phyloP scores from a whole-genome alignment of 2,113 vertebrate genomes.

The Rostratula benghalensis region DNA sequence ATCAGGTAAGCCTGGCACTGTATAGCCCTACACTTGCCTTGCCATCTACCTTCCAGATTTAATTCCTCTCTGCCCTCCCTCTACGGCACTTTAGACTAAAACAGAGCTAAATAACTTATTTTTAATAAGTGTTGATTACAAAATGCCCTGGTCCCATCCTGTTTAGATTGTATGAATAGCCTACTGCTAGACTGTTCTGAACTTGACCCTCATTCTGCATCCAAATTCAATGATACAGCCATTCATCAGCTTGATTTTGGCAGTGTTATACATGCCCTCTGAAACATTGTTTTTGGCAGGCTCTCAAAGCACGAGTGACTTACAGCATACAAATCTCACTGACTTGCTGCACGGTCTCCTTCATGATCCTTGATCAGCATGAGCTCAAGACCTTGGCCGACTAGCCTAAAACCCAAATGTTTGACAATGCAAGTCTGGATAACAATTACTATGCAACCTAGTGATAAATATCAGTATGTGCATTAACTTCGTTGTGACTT shows the following conservation, averaged over 20 bases:
- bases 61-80: not conserved
- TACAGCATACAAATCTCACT: constrained; percentile 68
- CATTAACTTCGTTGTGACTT: not conserved
- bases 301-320: constrained; percentile 59
- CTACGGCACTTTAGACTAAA: not conserved
- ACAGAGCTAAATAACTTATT: not conserved
- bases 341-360: constrained; percentile 36
- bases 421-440: not conserved
- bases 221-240: constrained; percentile 61
- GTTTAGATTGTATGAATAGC: constrained; percentile 38
- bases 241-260: constrained; percentile 73
- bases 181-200: constrained; percentile 37
- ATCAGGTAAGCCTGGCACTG: constrained; percentile 1
- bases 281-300: constrained; percentile 71
- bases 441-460: not conserved
- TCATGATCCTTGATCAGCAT: constrained; percentile 27
- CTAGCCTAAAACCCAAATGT: not conserved
- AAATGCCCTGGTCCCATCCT: not conserved
- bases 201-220: constrained; percentile 62
- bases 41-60: constrained; percentile 20
- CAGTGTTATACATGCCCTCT: constrained; percentile 68
- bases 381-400: constrained; percentile 25
- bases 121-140: constrained; percentile 56
- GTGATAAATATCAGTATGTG: not conserved
- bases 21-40: not conserved